Evolutionary conservation across 2,797 vertebrate genomes (phyloP).

Genomic region (Jordanella pulchra): DNA sequence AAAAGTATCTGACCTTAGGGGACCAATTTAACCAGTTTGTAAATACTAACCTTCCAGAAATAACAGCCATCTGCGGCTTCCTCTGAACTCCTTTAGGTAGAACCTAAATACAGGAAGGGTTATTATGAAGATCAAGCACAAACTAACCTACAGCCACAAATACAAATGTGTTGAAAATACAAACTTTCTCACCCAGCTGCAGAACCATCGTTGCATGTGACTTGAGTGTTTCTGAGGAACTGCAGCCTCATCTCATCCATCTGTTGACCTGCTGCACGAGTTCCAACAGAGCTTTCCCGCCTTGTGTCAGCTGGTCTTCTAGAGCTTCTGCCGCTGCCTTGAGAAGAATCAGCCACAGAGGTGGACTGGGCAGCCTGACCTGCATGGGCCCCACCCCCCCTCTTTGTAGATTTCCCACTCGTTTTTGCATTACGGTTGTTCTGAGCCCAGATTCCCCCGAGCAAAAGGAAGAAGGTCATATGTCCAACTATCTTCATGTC

Average conservation of each 20-base stretch:
- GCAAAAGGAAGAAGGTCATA: conserved; percentile 71
- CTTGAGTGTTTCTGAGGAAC: conserved; percentile 76
- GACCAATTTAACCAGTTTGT: conserved; percentile 75
- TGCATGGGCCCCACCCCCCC: conserved; percentile 55
- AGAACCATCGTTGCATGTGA: conserved; percentile 81
- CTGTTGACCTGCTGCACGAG: conserved; percentile 53
- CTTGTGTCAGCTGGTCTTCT: conserved; percentile 49
- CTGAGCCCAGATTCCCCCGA: conserved; percentile 70
- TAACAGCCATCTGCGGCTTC: conserved; percentile 81
- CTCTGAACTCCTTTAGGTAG: conserved; percentile 83
- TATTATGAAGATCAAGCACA: conserved; percentile 33
- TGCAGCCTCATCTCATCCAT: conserved; percentile 83
- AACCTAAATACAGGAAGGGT: conserved; percentile 72
- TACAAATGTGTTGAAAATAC: not conserved
- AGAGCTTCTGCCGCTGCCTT: conserved; percentile 34
- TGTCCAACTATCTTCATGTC: conserved; percentile 74
- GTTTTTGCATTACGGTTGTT: conserved; percentile 72
- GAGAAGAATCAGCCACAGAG: conserved; percentile 39
- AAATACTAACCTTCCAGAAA: conserved; percentile 86
- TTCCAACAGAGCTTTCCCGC: conserved; percentile 36
- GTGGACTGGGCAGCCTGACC: conserved; percentile 46
- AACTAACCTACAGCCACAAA: conserved; percentile 9
- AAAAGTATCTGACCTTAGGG: conserved; percentile 69
- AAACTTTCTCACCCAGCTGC: conserved; percentile 74
- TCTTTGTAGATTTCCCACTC: conserved; percentile 68